phyloP scores from a whole-genome alignment of 2,797 vertebrate species.

The Coilia nasus region DNA sequence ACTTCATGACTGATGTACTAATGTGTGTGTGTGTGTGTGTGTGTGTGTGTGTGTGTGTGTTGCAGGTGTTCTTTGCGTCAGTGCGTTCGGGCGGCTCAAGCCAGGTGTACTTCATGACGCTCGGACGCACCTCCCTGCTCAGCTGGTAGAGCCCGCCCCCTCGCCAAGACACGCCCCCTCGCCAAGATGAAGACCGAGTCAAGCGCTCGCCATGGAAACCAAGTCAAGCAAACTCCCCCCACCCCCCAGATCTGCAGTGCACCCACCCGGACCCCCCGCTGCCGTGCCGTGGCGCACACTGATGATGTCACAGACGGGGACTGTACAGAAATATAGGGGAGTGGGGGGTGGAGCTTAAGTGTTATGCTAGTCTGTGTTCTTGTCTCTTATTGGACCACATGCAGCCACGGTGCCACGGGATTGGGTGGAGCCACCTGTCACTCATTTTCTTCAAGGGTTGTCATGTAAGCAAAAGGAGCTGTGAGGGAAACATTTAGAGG shows the following conservation, averaged over 20 bases:
- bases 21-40: too few relatives aligned
- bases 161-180: conserved; percentile 60
- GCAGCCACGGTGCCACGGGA: conserved; percentile 19
- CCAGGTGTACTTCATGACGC: conserved; percentile 93
- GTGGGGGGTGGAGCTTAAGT: conserved; percentile 69
- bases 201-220: too few relatives aligned
- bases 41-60: too few relatives aligned
- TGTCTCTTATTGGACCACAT: conserved; percentile 85
- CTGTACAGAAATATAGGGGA: conserved; percentile 41
- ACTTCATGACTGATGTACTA: too few relatives aligned
- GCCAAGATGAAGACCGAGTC: conserved; percentile 61
- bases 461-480: not conserved
- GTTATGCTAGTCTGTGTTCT: conserved; percentile 81
- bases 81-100: conserved; percentile 89
- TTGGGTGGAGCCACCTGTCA: not conserved
- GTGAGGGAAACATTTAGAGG: conserved; percentile 1
- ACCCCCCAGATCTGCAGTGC: conserved; percentile 71
- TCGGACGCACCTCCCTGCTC: conserved; percentile 88
- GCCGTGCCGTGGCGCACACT: conserved; percentile 24
- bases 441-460: conserved; percentile 29
- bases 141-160: conserved; percentile 76
- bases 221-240: too few relatives aligned
- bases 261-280: not conserved
- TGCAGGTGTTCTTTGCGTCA: conserved; percentile 88
- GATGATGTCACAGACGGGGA: conserved; percentile 37